A percentile compares a stretch with the other conserved stretches of the same genome.
phyloP scores from a whole-genome alignment of 2,113 vertebrate species.

The Aptenodytes forsteri region DNA sequence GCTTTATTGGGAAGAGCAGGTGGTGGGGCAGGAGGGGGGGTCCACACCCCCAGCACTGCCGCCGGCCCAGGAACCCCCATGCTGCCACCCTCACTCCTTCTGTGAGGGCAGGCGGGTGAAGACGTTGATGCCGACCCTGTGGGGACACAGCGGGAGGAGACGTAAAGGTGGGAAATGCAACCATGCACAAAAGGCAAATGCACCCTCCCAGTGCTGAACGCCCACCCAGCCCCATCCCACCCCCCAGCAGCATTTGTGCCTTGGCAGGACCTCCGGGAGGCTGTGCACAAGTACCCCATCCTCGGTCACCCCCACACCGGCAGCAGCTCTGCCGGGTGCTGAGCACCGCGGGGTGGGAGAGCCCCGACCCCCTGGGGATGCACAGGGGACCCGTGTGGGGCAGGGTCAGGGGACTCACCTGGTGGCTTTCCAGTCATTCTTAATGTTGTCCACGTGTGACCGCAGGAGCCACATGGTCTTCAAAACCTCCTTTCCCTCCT shows the following conservation, averaged over 20 bases:
- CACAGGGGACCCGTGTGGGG: fast-evolving
- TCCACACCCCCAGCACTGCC: fast-evolving
- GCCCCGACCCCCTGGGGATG: fast-evolving
- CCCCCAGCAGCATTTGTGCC: background rate
- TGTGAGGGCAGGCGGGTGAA: fast-evolving
- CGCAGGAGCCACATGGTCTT: constrained; percentile 46
- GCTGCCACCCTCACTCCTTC: background rate
- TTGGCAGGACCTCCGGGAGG: fast-evolving
- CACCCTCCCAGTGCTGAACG: fast-evolving
- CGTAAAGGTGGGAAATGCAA: background rate
- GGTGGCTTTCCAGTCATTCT: background rate
- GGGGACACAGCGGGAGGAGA: background rate
- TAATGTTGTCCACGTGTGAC: fast-evolving
- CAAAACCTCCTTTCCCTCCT: background rate
- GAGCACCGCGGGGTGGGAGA: background rate
- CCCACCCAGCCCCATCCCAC: fast-evolving
- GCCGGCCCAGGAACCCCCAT: fast-evolving
- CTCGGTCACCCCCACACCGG: background rate
- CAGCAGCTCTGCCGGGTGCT: fast-evolving
- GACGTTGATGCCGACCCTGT: background rate
- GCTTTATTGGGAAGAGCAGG: background rate
- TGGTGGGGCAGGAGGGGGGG: background rate
- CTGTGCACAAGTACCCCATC: background rate
- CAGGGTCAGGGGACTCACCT: background rate
- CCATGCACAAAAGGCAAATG: fast-evolving